Base-by-base conservation (phyloP, 2,888 invertebrate genomes). In the Drosophila falleni region DNA sequence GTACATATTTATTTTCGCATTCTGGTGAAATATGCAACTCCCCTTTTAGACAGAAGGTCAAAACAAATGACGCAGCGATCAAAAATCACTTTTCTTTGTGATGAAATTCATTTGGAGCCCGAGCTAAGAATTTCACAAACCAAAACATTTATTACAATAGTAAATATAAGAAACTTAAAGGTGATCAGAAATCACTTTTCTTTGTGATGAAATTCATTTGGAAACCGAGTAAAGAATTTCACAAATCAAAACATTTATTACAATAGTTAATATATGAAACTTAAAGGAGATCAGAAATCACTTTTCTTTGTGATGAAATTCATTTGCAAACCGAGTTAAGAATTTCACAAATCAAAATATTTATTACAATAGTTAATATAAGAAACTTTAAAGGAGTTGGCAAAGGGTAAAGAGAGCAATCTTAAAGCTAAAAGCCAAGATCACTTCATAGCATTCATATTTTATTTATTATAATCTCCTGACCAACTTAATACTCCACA, bases 401-500 rank as follows among this genome's bases (percentile, higher is more conserved):
- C 35, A 37, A 26, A 15, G 44, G 35, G 11, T 2, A 37, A 35
- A 6, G 29, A 10, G 9, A 19, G 29, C 13, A 1, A 50, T 11
- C 39, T 26, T 0, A 26, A 16, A 13, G 47, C 3, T 23, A 0
- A 13, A 50, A 8, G 33, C 31, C 6, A 46, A 46, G 46, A 29
- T 44, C 13, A 19, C 5, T 29, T 8, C 10, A 50, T 61, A 10
- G 31, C 69, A 62, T 51, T 19, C 16, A 51, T 33, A 15, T 8
- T 16, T 4, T 13, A 51, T 39, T n/a, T 39, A 37, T 33, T 23
- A 19, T 6, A 11, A 15, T n/a, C 11, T 19, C 10, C 9, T 15
- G 41, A 71, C 64, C 63, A 44, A 49, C 47, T 3, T 19, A 60
- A 49, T 53, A 51, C 67, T 74, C 59, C 74, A 61, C 70, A 58